Conservation (phyloP, 2,797 vertebrate species). For the Sardinella longiceps region DNA sequence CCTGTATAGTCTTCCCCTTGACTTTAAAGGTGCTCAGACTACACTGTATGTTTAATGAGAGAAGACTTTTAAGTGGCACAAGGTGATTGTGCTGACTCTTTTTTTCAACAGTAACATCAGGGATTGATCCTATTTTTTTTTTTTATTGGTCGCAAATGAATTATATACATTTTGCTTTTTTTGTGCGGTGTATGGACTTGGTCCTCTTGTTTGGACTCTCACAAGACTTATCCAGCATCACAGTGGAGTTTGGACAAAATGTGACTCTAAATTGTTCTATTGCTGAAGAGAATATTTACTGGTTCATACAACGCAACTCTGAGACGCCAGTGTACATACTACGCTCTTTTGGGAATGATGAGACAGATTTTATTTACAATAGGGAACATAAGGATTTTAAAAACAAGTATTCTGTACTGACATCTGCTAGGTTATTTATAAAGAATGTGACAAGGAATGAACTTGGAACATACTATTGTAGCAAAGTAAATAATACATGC, state of each 20-base stretch:
- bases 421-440: not conserved
- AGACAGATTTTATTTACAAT: rapidly evolving
- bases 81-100: no score
- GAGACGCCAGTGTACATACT: not conserved
- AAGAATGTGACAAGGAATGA: not conserved
- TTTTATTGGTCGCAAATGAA: no score
- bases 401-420: not conserved
- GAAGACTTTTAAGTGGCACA: no score
- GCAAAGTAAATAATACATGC: rapidly evolving
- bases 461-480: constrained; percentile 34
- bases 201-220: not conserved
- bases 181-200: not conserved
- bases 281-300: rapidly evolving
- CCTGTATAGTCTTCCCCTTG: no score
- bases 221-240: not conserved
- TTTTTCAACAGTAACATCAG: no score
- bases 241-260: not conserved
- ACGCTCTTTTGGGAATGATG: rapidly evolving
- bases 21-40: no score
- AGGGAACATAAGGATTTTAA: rapidly evolving
- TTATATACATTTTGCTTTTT: no score
- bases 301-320: not conserved
- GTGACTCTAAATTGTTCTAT: constrained; percentile 23
- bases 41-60: no score
- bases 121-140: no score